Percentiles rank a stretch among this genome's conserved stretches.
Conservation (phyloP, 2,888 invertebrate genomes). For the Melanargia galathea region DNA sequence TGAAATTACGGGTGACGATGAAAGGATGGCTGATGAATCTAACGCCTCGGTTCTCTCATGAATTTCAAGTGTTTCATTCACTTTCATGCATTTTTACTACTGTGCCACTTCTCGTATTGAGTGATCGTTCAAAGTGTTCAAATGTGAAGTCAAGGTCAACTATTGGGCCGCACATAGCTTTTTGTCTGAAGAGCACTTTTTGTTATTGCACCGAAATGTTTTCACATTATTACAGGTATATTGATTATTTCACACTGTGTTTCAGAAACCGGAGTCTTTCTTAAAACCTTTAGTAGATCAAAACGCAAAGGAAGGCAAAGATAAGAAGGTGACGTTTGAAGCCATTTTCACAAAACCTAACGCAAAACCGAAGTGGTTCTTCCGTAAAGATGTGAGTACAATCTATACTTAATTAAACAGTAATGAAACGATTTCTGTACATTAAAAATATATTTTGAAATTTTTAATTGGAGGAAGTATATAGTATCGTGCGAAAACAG, state of each 20-base stretch:
- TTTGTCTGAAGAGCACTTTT: conserved; percentile 75
- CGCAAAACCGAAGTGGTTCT: conserved; percentile 95
- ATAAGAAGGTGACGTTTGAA: conserved; percentile 96
- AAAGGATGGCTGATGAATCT: conserved; percentile 71
- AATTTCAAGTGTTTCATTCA: conserved; percentile 60
- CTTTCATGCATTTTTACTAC: conserved; percentile 64
- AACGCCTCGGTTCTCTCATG: conserved; percentile 72
- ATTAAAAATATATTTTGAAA: no score
- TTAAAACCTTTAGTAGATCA: conserved; percentile 97
- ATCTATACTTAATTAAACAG: no score
- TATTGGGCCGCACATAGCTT: conserved; percentile 70
- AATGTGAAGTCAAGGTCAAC: conserved; percentile 54
- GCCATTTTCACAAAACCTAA: conserved; percentile 98
- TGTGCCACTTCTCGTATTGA: conserved; percentile 48
- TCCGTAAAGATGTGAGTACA: conserved; percentile 94
- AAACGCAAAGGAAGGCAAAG: conserved; percentile 97
- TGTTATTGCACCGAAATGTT: conserved; percentile 60
- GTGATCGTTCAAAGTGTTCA: conserved; percentile 57
- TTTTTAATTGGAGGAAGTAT: no score
- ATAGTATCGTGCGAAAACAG: no score
- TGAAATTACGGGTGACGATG: conserved; percentile 59
- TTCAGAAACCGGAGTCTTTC: conserved; percentile 96
- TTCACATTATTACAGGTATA: conserved; percentile 43
- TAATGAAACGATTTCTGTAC: no score
- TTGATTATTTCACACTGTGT: conserved; percentile 54